phyloP scores from a whole-genome alignment of 2,113 vertebrate species.

The Antidorcas marsupialis region DNA sequence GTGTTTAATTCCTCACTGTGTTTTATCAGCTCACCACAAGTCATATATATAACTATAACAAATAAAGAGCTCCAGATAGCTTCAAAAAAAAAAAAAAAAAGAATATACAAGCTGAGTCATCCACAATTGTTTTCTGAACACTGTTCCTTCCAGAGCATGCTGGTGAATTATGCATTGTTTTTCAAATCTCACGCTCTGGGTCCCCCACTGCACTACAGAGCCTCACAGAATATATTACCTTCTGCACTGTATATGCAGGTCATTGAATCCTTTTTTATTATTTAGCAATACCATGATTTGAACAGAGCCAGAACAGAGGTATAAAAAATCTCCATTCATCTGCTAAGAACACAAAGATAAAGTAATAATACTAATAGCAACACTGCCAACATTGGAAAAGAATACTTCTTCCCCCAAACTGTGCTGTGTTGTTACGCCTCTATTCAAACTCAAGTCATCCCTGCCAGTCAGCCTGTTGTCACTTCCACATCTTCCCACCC shows the following conservation, averaged over 20 bases:
- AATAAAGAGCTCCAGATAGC: slow-evolving; percentile 22
- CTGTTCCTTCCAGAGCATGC: background rate
- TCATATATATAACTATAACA: background rate
- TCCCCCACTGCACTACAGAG: background rate
- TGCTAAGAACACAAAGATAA: background rate
- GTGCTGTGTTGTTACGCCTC: background rate
- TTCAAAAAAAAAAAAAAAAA: background rate
- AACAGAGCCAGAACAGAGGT: slow-evolving; percentile 14
- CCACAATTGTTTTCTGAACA: slow-evolving; percentile 49
- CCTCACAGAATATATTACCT: slow-evolving; percentile 34
- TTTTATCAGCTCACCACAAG: slow-evolving; percentile 54
- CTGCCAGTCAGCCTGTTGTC: background rate
- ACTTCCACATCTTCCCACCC: background rate
- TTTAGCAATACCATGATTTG: slow-evolving; percentile 17
- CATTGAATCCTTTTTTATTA: slow-evolving; percentile 27
- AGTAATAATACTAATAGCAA: background rate
- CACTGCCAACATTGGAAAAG: background rate
- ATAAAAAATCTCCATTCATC: slow-evolving; percentile 33
- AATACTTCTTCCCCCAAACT: background rate
- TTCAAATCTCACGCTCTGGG: background rate
- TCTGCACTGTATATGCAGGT: background rate
- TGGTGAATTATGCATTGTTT: slow-evolving; percentile 37
- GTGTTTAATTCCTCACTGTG: slow-evolving; percentile 17
- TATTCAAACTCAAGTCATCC: background rate
- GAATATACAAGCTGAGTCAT: slow-evolving; percentile 1